Evolutionary conservation across 2,888 invertebrate species (phyloP).

Genomic region (Pristionchus japonicus): DNA sequence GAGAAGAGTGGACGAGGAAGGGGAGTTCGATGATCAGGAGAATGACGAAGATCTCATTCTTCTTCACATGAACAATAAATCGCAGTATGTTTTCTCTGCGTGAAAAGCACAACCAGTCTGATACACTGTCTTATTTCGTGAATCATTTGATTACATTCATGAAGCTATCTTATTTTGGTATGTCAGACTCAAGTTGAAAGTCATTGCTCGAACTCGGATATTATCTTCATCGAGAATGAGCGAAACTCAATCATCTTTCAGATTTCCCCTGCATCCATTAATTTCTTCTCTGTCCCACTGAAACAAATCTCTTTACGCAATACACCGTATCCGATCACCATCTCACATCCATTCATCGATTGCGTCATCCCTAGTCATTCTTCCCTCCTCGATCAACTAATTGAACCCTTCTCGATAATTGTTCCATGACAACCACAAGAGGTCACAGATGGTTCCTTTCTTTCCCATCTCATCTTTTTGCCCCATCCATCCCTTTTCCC

Average conservation of each 20-base stretch:
- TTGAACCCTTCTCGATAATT: constrained; percentile 19
- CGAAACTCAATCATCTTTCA: no score
- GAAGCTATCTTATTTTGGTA: no score
- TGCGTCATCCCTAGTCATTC: constrained; percentile 4
- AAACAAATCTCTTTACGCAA: background rate
- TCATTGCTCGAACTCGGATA: no score
- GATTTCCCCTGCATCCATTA: no score
- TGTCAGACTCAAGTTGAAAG: no score
- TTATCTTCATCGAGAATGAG: no score
- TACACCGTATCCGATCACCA: background rate
- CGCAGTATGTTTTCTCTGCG: no score
- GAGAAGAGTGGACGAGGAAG: background rate
- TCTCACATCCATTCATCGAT: background rate
- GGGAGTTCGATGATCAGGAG: background rate
- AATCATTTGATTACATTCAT: no score
- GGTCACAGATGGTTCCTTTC: constrained; percentile 30
- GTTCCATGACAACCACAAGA: background rate
- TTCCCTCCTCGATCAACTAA: background rate
- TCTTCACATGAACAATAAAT: no score
- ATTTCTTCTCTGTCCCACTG: background rate
- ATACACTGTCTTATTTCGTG: no score
- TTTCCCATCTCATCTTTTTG: background rate
- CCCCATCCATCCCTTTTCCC: background rate
- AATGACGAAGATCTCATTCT: background rate
- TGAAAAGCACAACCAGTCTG: no score